Evolutionary conservation across 2,113 vertebrate genomes (phyloP).

Genomic region (Percopsis transmontana): DNA sequence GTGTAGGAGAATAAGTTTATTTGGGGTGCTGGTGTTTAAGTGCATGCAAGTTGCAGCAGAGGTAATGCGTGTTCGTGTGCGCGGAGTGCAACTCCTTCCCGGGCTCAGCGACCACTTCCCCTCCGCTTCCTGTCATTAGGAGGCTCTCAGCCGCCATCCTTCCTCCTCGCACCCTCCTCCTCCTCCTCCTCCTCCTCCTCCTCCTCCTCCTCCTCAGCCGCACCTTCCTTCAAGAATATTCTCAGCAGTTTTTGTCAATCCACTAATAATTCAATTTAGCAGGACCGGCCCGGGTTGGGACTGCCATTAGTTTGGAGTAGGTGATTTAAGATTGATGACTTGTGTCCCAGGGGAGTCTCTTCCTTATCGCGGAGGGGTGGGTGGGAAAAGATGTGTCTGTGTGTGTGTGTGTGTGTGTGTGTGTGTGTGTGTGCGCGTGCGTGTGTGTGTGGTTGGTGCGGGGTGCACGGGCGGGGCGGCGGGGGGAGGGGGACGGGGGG

Average conservation of each 20-base stretch:
- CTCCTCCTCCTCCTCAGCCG: conserved; percentile 3
- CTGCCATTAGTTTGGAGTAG: conserved; percentile 80
- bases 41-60: conserved; percentile 29
- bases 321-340: conserved; percentile 84
- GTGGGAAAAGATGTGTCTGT: conserved; percentile 3
- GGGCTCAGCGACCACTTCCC: conserved; percentile 60
- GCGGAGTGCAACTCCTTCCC: conserved; percentile 38
- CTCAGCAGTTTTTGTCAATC: conserved; percentile 78
- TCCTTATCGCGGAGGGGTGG: conserved; percentile 47
- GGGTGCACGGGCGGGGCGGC: too few relatives aligned
- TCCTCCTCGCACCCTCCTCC: conserved; percentile 29
- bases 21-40: conserved; percentile 44
- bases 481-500: background rate
- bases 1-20: conserved; percentile 37
- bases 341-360: conserved; percentile 76
- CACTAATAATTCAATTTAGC: conserved; percentile 82
- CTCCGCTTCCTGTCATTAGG: conserved; percentile 2
- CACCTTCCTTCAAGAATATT: conserved; percentile 73
- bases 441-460: background rate
- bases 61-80: conserved; percentile 43
- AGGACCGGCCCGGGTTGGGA: conserved; percentile 67
- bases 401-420: conserved; percentile 5
- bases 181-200: conserved; percentile 57
- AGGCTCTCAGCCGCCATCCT: background rate
- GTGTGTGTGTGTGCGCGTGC: conserved; percentile 3